phyloP scores from a whole-genome alignment of 2,888 invertebrate genomes.

The Epinotia ramella region DNA sequence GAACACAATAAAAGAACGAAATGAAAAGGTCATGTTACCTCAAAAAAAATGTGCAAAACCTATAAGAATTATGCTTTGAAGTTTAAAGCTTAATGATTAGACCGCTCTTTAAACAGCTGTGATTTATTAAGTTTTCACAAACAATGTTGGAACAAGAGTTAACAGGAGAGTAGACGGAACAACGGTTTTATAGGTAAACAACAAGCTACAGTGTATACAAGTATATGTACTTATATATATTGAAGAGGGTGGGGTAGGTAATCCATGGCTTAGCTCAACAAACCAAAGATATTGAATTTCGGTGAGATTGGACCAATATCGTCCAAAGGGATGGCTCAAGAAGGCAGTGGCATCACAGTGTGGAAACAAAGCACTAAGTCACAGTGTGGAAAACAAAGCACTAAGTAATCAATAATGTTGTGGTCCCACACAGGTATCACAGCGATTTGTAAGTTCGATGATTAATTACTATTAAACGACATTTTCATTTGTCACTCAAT shows the following conservation, averaged over 20 bases:
- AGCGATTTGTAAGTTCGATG: not conserved
- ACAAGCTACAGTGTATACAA: not conserved
- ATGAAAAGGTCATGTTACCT: conserved; percentile 16
- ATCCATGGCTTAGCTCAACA: conserved; percentile 32
- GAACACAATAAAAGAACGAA: not conserved
- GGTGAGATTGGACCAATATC: conserved; percentile 37
- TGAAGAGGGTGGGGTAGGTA: conserved; percentile 25
- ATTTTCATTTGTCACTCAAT: not conserved
- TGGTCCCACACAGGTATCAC: not conserved
- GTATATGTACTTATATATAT: not conserved
- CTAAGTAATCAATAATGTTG: not conserved
- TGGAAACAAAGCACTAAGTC: conserved; percentile 19
- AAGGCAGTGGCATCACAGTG: not conserved
- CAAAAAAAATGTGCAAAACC: not conserved
- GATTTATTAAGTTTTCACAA: conserved; percentile 13
- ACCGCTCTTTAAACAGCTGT: conserved; percentile 20
- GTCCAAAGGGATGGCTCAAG: conserved; percentile 19
- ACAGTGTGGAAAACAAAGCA: conserved; percentile 21
- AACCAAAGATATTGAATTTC: conserved; percentile 41
- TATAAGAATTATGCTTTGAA: conserved; percentile 27
- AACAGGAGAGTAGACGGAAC: conserved; percentile 2
- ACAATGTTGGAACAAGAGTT: not conserved
- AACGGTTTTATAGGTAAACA: conserved; percentile 10
- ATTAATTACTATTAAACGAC: not conserved
- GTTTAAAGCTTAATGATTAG: conserved; percentile 18